Evolutionary conservation across 2,113 vertebrate species (phyloP).

Genomic region (Upupa epops): DNA sequence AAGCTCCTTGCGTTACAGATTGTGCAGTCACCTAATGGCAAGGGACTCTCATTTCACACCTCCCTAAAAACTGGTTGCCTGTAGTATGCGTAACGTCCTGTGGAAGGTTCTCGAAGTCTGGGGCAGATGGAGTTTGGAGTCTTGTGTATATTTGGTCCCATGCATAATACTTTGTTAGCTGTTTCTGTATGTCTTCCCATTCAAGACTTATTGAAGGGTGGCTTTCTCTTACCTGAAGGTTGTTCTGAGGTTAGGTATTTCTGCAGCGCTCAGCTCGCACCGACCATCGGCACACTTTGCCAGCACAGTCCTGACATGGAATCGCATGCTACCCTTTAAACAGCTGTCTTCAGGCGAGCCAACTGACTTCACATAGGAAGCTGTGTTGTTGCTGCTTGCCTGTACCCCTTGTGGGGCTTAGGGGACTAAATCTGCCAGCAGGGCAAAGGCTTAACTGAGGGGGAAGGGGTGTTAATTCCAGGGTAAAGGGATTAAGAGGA

Average conservation of each 20-base stretch:
- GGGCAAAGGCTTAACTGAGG: neutral
- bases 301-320: neutral
- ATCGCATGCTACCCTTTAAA: neutral
- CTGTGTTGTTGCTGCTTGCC: neutral
- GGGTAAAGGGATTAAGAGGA: neutral
- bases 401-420: neutral
- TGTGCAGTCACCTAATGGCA: neutral
- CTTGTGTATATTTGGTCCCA: neutral
- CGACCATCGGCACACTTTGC: neutral
- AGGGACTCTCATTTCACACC: neutral
- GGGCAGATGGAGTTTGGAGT: neutral
- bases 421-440: neutral
- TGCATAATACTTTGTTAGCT: neutral
- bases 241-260: neutral
- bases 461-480: neutral
- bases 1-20: neutral
- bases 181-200: neutral
- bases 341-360: neutral
- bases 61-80: neutral
- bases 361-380: neutral
- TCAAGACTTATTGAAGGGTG: neutral
- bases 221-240: neutral
- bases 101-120: neutral
- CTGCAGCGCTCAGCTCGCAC: neutral
- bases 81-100: neutral